A percentile compares a stretch with the other conserved stretches of the same genome.
Evolutionary conservation across 2,888 invertebrate species (phyloP).

Genomic region (Entomobrya proxima): DNA sequence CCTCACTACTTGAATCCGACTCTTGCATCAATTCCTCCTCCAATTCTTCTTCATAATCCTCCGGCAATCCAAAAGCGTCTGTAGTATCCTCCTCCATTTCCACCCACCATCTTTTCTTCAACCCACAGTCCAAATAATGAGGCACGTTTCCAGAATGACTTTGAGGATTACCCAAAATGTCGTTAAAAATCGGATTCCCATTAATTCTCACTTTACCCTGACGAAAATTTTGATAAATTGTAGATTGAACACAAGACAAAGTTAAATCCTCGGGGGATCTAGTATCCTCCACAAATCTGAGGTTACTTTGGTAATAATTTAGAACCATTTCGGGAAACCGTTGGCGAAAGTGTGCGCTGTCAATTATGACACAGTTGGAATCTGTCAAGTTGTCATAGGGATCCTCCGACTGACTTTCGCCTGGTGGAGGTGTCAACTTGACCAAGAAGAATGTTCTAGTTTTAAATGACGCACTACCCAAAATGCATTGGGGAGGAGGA

Average conservation of each 20-base stretch:
- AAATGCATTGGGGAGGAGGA: too few species aligned
- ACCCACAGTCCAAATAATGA: background rate
- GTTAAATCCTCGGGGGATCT: background rate
- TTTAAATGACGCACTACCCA: too few species aligned
- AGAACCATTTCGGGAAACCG: background rate
- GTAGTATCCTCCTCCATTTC: background rate
- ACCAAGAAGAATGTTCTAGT: too few species aligned
- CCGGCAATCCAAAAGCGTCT: background rate
- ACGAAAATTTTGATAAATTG: background rate
- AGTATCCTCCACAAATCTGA: background rate
- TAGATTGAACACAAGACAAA: conserved; percentile 66
- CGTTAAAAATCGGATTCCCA: background rate
- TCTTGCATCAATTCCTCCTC: background rate
- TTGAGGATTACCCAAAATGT: background rate
- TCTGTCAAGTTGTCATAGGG: background rate
- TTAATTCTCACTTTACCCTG: background rate
- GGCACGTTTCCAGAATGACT: background rate
- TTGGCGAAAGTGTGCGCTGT: background rate
- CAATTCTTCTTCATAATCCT: background rate
- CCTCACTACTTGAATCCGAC: background rate
- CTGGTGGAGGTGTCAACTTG: too few species aligned
- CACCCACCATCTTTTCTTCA: too few species aligned
- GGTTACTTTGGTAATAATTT: background rate
- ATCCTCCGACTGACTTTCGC: background rate
- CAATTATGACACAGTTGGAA: background rate